phyloP scores from a whole-genome alignment of 2,797 vertebrate species.

The Megaceryle alcyon region DNA sequence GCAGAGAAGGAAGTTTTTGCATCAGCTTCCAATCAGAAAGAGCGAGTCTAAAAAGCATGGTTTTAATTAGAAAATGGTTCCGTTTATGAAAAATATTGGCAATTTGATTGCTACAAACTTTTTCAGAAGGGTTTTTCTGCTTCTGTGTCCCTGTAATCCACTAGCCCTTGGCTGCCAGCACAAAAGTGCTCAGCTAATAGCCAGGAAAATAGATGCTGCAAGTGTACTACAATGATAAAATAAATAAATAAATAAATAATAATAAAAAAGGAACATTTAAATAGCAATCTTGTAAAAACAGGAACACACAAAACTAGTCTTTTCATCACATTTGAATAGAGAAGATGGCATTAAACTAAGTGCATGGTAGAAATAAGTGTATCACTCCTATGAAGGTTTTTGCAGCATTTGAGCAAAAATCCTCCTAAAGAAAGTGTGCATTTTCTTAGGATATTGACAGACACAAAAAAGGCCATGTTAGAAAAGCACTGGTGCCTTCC shows the following conservation, averaged over 20 bases:
- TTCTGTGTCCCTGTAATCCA: background rate
- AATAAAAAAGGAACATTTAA: background rate
- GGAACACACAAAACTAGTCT: background rate
- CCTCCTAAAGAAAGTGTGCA: background rate
- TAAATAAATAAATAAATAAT: background rate
- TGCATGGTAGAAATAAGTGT: background rate
- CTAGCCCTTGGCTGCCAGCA: background rate
- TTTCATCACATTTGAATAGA: background rate
- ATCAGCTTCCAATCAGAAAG: background rate
- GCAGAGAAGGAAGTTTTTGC: background rate
- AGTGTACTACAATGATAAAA: background rate
- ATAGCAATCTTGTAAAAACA: background rate
- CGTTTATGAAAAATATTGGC: background rate
- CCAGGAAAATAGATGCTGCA: background rate
- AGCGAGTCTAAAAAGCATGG: background rate
- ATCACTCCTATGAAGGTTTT: rapidly evolving
- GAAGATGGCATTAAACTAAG: background rate
- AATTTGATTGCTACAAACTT: background rate
- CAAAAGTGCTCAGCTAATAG: background rate
- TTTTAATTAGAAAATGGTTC: background rate
- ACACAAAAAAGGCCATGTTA: background rate
- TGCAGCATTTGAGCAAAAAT: background rate
- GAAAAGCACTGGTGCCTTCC: background rate
- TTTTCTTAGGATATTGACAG: background rate
- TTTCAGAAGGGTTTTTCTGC: background rate